Evolutionary conservation across 2,888 invertebrate species (phyloP), one percentile per base, ranked within the genome.

Genomic region (Eretmocerus hayati): DNA sequence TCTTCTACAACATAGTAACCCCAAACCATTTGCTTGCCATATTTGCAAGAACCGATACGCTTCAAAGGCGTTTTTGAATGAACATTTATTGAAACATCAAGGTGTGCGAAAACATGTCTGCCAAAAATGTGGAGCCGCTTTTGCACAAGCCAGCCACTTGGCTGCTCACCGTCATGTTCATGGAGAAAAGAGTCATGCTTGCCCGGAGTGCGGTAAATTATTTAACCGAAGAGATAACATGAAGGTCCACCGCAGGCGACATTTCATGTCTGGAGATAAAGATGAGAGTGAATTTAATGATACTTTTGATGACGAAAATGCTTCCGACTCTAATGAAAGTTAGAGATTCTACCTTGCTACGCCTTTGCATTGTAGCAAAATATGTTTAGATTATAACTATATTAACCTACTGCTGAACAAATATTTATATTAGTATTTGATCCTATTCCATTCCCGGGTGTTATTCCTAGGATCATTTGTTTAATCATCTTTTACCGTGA

Each of bases 161-260:
- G 71, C 71, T 20, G 71, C 71, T 4, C 71, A 71, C 53, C 59
- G 68, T 41, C 67, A 71, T 47, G 71, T 71, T 13, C 71, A 71
- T 31, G 71, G 67, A 11, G 71, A 71, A 46, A 71, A 71, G 48
- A 68, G 62, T 18, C 69, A 71, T 52, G 66, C 63, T 1, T 71
- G 71, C 49, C 66, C 71, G 1, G 71, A 70, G 30, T 71, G 71
- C 43, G 71, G 71, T 1, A 61, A 69, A 22, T 66, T 65, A 50
- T 71, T 71, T 41, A 71, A 71, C 49, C 59, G 71, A 8, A 62
- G 69, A n/a, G 71, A 71, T 30, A 71, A 71, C 26, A 71, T 71
- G 71, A 71, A 71, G 47, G 71, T 70, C 26, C 71, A 71, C 39
- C 59, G 66, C 39, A 69, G 65, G 56, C 61, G 71, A 50, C 71